Base-by-base conservation (phyloP, 2,888 invertebrate species). In the Pachycephus smyrnensis region DNA sequence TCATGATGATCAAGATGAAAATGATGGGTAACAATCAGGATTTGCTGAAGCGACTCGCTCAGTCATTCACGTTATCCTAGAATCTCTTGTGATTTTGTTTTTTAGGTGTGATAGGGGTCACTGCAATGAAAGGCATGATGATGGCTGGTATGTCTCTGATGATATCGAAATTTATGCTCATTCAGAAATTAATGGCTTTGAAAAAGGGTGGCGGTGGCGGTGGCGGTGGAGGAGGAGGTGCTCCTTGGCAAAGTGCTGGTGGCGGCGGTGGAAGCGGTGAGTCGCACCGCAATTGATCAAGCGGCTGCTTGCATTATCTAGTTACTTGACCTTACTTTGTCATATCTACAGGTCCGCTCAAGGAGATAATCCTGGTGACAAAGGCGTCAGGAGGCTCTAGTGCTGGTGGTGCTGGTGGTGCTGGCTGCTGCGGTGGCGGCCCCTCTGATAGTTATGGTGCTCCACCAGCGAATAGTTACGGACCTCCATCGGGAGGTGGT, bases 141-240 rank as follows among this genome's bases (percentile, higher is more conserved):
- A 93, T 94, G 88, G 93, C 94, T 73, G 94, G 94, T 89, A 93
- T 94, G 92, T 93, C 94, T 0, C 92, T 94, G 81, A 93, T 94
- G 92, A 87, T 94, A 77, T 92, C 94, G 2, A 94, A 94, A 91
- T 93, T 93, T 86, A 92, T 90, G 91, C 76, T 91, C 30, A 86
- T 88, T 75, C 85, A 85, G 81, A 89, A 91, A 78, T 80, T 89
- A 36, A 89, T 90, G 36, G 55, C 82, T 33, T 75, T 86, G n/a
- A 87, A 86, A 76, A 83, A 82, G 69, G 80, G 79, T 1, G 80
- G 82, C 12, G 84, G 87, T 11, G 89, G 89, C 0, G 89, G 87
- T 1, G 88, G 89, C 11, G 87, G 86, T 4, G 88, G 88, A 6
- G 86, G 86, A 1, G 87, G 87, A 2, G 83, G 84, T 30, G 40